Evolutionary conservation across 2,888 invertebrate species (phyloP), one percentile per base, ranked within the genome.

Genomic region (Melanophora roralis): DNA sequence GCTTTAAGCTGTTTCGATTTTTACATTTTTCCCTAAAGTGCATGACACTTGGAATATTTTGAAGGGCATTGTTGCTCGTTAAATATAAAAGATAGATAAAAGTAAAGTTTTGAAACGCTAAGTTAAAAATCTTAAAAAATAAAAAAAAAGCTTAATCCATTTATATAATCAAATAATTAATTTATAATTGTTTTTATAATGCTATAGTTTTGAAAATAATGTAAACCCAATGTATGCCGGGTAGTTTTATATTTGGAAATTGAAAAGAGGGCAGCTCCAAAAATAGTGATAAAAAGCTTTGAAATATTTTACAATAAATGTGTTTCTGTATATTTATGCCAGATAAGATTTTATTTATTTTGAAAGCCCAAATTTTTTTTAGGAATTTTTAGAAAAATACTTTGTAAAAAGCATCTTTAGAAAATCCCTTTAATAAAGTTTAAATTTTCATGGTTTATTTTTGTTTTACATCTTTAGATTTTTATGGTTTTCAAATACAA

Each of bases 261-360:
- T 21, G 36, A 38, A 1, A 2, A 14, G 2, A 23, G 27, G 27
- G 16, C 21, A 49, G 5, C 27, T 43, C 14, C 14, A 11, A 40
- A 60, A 27, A 40, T 27, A 60, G 45, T 32, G 32, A n/a, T 43
- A 32, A 60, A 12, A 60, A 60, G 1, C 19, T 2, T 45, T 34
- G 19, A 60, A 60, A 32, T 45, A 60, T 53, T 34, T 53, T 11
- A 16, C n/a, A 34, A 60, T 23, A 62, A 34, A 49, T 21, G n/a
- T 34, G 14, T 34, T 16, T 47, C 12, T 47, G 27, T n/a, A 16
- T 53, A 16, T 53, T 32, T 11, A 14, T 16, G 32, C 9, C 23
- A 49, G 32, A 47, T 34, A 62, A 47, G 19, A 32, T 45, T 47
- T 4, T 23, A 21, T 49, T 49, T 49, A n/a, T 49, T 23, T 27